A percentile compares a stretch with the other conserved stretches of the same genome.
Conservation (phyloP, 2,888 invertebrate species). For the Chesias legatella region DNA sequence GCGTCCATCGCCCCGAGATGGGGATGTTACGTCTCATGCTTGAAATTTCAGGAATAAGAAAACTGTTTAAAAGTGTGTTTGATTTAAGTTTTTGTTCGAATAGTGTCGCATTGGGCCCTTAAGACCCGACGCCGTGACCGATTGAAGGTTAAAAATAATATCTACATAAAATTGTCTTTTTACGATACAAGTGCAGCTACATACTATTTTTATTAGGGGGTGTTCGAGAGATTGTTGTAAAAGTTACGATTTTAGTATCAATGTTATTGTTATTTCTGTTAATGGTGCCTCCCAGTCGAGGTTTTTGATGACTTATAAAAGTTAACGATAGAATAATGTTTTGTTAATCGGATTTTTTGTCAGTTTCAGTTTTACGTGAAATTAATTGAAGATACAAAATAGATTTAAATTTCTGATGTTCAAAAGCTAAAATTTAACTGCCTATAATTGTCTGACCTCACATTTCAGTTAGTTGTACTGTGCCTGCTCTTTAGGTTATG, state of each 20-base stretch:
- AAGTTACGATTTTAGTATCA: slow-evolving; percentile 40
- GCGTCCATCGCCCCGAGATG: too few relatives aligned
- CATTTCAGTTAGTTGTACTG: too few relatives aligned
- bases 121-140: neutral
- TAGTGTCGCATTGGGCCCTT: neutral
- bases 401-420: too few relatives aligned
- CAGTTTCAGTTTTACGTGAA: neutral
- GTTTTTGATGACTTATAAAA: slow-evolving; percentile 4
- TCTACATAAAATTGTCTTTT: slow-evolving; percentile 50
- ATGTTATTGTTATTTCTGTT: slow-evolving; percentile 13
- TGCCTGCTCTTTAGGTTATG: too few relatives aligned
- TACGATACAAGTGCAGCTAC: slow-evolving; percentile 40
- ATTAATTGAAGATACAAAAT: too few relatives aligned
- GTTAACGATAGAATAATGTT: neutral
- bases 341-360: neutral
- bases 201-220: slow-evolving; percentile 35
- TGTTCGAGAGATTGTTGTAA: slow-evolving; percentile 19
- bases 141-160: slow-evolving; percentile 41
- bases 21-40: too few relatives aligned
- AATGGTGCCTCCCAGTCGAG: slow-evolving; percentile 1
- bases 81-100: too few relatives aligned
- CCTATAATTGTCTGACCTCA: too few relatives aligned
- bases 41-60: too few relatives aligned
- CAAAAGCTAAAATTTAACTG: too few relatives aligned
- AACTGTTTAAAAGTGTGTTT: too few relatives aligned